Evolutionary conservation across 2,797 vertebrate species (phyloP), one percentile per base, ranked within the genome.

Genomic region (Nothura maculosa): DNA sequence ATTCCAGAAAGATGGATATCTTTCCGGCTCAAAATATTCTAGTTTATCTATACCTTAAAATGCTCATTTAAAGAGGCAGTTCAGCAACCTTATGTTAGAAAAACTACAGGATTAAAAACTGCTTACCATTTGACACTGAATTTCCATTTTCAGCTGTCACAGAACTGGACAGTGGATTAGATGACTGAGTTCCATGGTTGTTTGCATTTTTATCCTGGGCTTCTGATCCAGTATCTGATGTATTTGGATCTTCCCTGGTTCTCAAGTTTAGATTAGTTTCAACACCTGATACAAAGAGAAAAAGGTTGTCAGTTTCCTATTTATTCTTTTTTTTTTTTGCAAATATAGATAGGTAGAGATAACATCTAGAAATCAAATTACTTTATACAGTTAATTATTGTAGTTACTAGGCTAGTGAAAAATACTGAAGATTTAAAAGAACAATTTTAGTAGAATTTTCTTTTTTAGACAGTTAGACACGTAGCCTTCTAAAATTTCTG

Each of bases 171-270:
- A 98, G 88, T 94, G 97, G 64, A 93, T 98, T 95, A 85, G 96
- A 96, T 89, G 97, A 97, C 16, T 95, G 97, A 82, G 75, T 90
- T 60, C 97, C 96, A 43, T 98, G 99, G 97, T 98, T 99, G 97
- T 99, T 99, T 95, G 99, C 99, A 43, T 99, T 99, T 97, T 98
- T 99, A 96, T 99, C 99, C 97, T 99, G 99, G 2, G 98, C 98
- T 96, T 99, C 99, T 20, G 98, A 96, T 70, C 97, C 97, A 42
- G 96, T 96, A 58, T 98, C 98, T 85, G 96, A 93, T 76, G 88
- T 43, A 84, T 97, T 97, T 87, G 98, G 96, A 48, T 99, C 99
- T 69, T 99, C 98, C 79, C 96, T 98, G 81, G 98, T 98, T 58
- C 98, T 98, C 69, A 99, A 94, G 95, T 99, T 99, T 97, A 99